phyloP scores from a whole-genome alignment of 2,113 vertebrate species.

The Saguinus midas region DNA sequence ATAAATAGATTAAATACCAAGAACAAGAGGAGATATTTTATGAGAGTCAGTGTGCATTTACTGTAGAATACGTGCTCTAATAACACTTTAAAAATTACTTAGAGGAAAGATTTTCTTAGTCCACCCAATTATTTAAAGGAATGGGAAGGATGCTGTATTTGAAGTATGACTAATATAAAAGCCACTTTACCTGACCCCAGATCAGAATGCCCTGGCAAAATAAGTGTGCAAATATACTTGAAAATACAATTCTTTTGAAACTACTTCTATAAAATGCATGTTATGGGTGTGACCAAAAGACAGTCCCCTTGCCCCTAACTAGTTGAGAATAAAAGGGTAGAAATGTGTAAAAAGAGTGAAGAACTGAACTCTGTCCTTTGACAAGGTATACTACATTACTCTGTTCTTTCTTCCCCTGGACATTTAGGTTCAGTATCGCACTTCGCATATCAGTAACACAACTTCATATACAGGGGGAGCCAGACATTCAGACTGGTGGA shows the following conservation, averaged over 20 bases:
- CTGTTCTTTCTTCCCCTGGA: background rate
- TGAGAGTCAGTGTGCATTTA: background rate
- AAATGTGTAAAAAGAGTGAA: background rate
- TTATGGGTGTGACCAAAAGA: background rate
- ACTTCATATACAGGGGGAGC: background rate
- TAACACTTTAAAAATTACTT: conserved; percentile 25
- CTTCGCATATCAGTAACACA: background rate
- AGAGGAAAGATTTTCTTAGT: background rate
- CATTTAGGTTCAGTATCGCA: background rate
- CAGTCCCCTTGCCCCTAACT: background rate
- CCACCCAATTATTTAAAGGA: background rate
- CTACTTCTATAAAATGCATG: background rate
- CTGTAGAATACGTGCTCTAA: background rate
- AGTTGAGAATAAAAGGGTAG: background rate
- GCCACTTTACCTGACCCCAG: background rate
- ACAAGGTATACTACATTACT: background rate
- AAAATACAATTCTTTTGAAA: conserved; percentile 2
- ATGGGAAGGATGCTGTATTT: background rate
- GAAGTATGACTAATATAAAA: conserved; percentile 12
- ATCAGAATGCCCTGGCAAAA: background rate
- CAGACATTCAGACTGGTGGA: background rate
- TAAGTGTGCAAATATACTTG: background rate
- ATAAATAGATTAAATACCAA: conserved; percentile 24
- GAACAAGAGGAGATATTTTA: background rate
- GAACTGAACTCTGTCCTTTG: background rate